Evolutionary conservation across 2,888 invertebrate species (phyloP).

Genomic region (Sabatieria punctata): DNA sequence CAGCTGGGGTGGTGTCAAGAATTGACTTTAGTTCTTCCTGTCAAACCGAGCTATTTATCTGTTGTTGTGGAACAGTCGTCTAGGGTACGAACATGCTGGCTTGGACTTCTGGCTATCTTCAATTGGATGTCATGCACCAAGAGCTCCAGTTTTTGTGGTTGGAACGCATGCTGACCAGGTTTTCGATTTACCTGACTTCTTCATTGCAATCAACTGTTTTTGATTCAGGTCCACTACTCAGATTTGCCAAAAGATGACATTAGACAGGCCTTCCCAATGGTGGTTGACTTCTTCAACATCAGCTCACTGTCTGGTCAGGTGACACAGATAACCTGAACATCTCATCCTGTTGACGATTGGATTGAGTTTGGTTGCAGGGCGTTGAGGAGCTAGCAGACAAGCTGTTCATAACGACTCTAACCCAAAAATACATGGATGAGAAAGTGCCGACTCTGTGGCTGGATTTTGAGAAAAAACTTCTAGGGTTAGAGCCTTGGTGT

Average conservation of each 20-base stretch:
- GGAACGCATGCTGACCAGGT: conserved; percentile 35
- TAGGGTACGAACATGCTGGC: conserved; percentile 34
- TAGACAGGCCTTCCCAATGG: conserved; percentile 30
- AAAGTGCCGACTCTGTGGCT: conserved; percentile 15
- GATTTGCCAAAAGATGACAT: conserved; percentile 26
- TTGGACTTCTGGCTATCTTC: conserved; percentile 35
- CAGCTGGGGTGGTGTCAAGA: too few relatives aligned
- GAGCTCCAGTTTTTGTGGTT: conserved; percentile 32
- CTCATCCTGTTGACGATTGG: too few relatives aligned
- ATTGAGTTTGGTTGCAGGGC: conserved; percentile 14
- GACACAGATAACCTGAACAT: too few relatives aligned
- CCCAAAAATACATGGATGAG: conserved; percentile 16
- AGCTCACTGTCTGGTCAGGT: conserved; percentile 28
- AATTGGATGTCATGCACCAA: conserved; percentile 33
- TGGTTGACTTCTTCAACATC: conserved; percentile 30
- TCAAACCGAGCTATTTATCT: conserved; percentile 33
- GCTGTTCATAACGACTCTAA: conserved; percentile 11
- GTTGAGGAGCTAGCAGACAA: conserved; percentile 8
- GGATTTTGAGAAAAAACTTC: conserved; percentile 10
- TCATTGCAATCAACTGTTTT: neutral
- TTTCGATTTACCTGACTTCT: neutral
- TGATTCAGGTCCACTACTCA: neutral
- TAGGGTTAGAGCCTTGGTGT: too few relatives aligned
- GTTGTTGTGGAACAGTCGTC: conserved; percentile 33
- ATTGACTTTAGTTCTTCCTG: conserved; percentile 31